Evolutionary conservation across 2,113 vertebrate species (phyloP), one percentile per base, ranked within the genome.

Genomic region (Podocnemis expansa): DNA sequence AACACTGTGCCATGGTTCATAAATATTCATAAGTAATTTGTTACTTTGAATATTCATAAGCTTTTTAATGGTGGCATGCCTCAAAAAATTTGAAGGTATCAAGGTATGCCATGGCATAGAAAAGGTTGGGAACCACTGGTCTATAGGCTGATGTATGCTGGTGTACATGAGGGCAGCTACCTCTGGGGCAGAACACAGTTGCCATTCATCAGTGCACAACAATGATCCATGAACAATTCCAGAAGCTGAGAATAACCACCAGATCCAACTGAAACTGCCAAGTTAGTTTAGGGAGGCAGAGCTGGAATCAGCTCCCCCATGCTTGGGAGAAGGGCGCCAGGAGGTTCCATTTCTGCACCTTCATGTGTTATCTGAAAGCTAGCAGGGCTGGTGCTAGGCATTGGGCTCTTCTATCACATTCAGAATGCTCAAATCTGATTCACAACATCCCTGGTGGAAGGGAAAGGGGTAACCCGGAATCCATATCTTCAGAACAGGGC

Each of bases 351-450:
- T 63, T 25, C 52, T 0, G 60, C 60, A 34, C 60, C 27, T 34
- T 63, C 29, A 63, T 29, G 5, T 13, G 6, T 29, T 14, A 29
- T 63, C 29, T 63, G 60, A 63, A 63, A 63, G 60, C 29, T 2
- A 47, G 47, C 47, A 47, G 47, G 47, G 47, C 47, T 47, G 47
- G 31, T 31, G 29, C 29, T 16, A 63, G 31, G 52, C 1, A n/a
- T 10, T 0, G 21, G 52, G 75, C 1, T 43, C 55, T 3, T 0
- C 29, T 41, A 29, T 24, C 4, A 38, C 0, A 9, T 14, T 2
- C 56, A 70, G 67, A 38, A 70, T 5, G 1, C 25, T 45, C 1
- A 0, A 1, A 31, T 2, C 0, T 29, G n/a, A 38, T 0, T 5
- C 3, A 21, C 2, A 47, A 47, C 54, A 0, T 45, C 55, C 73